phyloP scores from a whole-genome alignment of 2,113 vertebrate genomes.

The Hippocampus guttulatus region DNA sequence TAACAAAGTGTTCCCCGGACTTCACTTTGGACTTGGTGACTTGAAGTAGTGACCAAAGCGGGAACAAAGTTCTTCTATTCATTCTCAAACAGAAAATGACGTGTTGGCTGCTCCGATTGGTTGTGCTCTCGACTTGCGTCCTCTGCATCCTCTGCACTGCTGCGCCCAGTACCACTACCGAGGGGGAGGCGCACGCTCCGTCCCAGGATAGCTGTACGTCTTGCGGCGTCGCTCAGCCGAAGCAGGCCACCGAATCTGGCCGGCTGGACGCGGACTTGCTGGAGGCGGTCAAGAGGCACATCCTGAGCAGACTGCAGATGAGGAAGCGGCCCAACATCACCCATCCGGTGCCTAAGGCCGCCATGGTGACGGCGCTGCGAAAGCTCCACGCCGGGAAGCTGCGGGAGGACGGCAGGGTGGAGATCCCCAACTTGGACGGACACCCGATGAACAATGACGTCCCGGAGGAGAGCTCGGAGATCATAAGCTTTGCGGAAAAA shows the following conservation, averaged over 20 bases:
- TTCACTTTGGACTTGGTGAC: conserved; percentile 7
- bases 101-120: conserved; percentile 51
- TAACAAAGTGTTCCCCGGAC: conserved; percentile 13
- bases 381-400: conserved; percentile 95
- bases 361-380: conserved; percentile 93
- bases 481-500: conserved; percentile 98
- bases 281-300: conserved; percentile 96
- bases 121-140: conserved; percentile 61
- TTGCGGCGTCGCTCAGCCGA: conserved; percentile 80
- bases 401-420: conserved; percentile 88
- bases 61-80: conserved; percentile 14
- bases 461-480: conserved; percentile 92
- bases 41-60: conserved; percentile 22
- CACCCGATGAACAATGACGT: conserved; percentile 73
- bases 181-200: conserved; percentile 62
- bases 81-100: conserved; percentile 63
- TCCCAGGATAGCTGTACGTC: conserved; percentile 83
- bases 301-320: conserved; percentile 92
- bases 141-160: conserved; percentile 66
- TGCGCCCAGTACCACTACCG: conserved; percentile 63
- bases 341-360: conserved; percentile 90
- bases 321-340: conserved; percentile 94
- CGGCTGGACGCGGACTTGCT: conserved; percentile 86
- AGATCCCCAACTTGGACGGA: conserved; percentile 90
- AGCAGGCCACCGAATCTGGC: conserved; percentile 71